Evolutionary conservation across 2,888 invertebrate genomes (phyloP).

Genomic region (Glaucopsyche alexis): DNA sequence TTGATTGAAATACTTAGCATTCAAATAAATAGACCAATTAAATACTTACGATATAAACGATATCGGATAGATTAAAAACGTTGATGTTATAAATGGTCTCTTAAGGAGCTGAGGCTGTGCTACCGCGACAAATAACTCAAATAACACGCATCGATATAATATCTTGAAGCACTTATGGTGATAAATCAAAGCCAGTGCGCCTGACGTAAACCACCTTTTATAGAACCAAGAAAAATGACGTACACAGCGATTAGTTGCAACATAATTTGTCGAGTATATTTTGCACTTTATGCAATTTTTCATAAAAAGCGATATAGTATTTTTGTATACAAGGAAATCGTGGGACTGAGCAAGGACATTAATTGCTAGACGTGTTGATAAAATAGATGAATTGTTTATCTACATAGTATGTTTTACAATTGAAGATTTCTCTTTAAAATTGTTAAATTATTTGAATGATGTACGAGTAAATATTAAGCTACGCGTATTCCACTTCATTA

Average conservation of each 20-base stretch:
- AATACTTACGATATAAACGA: conserved; percentile 34
- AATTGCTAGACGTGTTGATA: background rate
- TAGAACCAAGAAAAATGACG: conserved; percentile 55
- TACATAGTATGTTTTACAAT: too few relatives aligned
- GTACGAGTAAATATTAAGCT: too few relatives aligned
- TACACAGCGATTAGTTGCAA: conserved; percentile 33
- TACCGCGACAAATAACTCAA: conserved; percentile 48
- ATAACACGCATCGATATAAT: conserved; percentile 45
- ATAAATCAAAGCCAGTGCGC: conserved; percentile 45
- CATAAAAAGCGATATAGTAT: background rate
- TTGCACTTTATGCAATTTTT: conserved; percentile 22
- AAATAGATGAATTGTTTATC: background rate
- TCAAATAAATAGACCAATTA: conserved; percentile 31
- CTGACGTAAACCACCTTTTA: conserved; percentile 57
- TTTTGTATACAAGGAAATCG: conserved; percentile 2
- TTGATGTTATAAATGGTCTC: conserved; percentile 38
- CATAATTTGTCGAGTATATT: conserved; percentile 27
- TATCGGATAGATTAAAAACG: conserved; percentile 42
- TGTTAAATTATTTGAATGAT: too few relatives aligned
- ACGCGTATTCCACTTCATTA: too few relatives aligned
- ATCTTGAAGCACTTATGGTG: conserved; percentile 42
- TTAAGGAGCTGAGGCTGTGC: conserved; percentile 37
- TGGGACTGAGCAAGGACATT: background rate
- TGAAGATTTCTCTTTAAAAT: too few relatives aligned
- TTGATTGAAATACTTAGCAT: conserved; percentile 29